Evolutionary conservation across 1,140 invertebrate genomes (phyloP), one percentile per base, ranked within the genome.

Genomic region (Ectropis grisescens): DNA sequence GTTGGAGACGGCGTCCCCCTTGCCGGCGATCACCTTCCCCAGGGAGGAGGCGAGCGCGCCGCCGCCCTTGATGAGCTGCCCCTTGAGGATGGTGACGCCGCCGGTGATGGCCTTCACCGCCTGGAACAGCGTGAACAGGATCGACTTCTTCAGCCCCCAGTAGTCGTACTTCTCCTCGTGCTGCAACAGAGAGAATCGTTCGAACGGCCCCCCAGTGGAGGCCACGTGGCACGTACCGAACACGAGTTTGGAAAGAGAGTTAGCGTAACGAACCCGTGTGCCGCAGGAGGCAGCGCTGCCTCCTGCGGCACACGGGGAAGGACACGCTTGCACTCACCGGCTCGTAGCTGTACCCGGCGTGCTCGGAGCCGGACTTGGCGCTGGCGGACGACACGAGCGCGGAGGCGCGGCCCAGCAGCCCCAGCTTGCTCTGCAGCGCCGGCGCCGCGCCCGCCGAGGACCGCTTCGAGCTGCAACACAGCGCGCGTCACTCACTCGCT

Each of bases 81-180:
- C 93, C 58, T 93, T 93, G 11, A 94, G 82, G 3, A 93, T 92
- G 2, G 93, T 87, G 1, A 93, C 89, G 13, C 92, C 91, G 10
- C 93, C 93, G 26, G 91, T 91, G 28, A 95, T 91, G 0, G 93
- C 92, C 65, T 94, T 93, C 0, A 93, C 87, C 6, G 93, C 91
- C 85, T 93, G 90, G 48, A 93, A 84, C 2, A 94, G 75, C 4
- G 92, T 92, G 60, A 89, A 88, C 6, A 94, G 65, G 33, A 94
- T 90, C 0, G 91, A 91, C 62, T 91, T 92, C 69, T 93, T 93
- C 48, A 93, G 83, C 11, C 88, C 85, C 88, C 88, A 92, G 22
- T 89, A 85, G 65, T 90, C 88, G 47, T 91, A 90, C 2, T 83
- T 82, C 50, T 88, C 84, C 11, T 58, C 53, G 13, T 81, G 65